Evolutionary conservation across 23 tunicate species (phyloP), one percentile per base, ranked within the genome.

Genomic region (Halocynthia aurantium): DNA sequence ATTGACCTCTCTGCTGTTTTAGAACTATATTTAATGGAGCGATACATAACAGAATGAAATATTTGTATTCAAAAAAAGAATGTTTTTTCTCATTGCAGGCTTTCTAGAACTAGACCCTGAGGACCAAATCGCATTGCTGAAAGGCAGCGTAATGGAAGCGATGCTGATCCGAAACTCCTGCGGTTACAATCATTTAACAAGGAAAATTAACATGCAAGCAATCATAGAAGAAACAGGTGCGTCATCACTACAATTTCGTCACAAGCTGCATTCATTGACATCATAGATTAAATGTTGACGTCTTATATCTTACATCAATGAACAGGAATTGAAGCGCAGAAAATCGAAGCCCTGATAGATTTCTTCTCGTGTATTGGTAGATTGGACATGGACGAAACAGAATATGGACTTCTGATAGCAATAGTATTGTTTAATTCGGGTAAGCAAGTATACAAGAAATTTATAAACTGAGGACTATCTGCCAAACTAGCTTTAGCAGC

Each of bases 351-450:
- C 7, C n/a, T 91, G 44, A 22, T 85, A 56, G 84, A 85, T 52
- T 91, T 91, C 61, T 92, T 82, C 66, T 53, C 61, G 6, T 70
- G 44, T 53, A 78, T 80, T 6, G 70, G 78, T 0, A 82, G 75
- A 22, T 63, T 86, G 6, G 77, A 60, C 7, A 66, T 92, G 82
- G 88, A 92, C 55, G 85, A 85, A 21, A 81, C 54, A 67, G 98
- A 92, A 69, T 92, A 86, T 56, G 98, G 88, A 11, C 50, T 92
- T 60, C 98, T 92, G 13, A 72, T 78, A 49, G 91, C 88, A 40
- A 79, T 92, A 53, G 89, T 86, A 58, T 22, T 86, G 19, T 92
- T 92, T 68, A 90, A 92, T 75, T 83, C 93, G 53, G 98, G 98
- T 92, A 49, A 13, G 76, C 13, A 20, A 21, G 1, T 60, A 15